These are phyloP conservation scores for Heliopora coerulea DNA, from an alignment of 92 coral and sea anemone species.

Conservation along the genomic window DNA sequence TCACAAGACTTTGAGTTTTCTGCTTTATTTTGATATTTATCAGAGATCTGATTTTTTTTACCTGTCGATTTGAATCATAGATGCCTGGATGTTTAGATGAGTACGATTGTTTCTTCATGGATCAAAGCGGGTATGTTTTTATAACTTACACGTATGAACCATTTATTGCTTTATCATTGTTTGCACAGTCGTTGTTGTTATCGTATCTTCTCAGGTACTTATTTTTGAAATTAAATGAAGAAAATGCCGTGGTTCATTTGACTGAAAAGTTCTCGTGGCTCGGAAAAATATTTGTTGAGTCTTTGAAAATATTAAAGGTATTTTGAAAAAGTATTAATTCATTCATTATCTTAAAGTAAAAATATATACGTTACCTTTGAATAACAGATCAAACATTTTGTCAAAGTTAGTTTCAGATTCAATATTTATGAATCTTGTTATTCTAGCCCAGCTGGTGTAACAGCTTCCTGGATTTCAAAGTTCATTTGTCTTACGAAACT, in stretches of 20 bases:
- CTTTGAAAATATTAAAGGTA: constrained; percentile 40
- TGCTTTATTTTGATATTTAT: not conserved
- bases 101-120: constrained; percentile 58
- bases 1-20: not conserved
- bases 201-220: constrained; percentile 25
- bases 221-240: constrained; percentile 22
- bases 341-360: too few relatives aligned
- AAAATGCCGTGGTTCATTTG: constrained; percentile 39
- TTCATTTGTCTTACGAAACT: constrained; percentile 54
- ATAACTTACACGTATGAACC: too few relatives aligned
- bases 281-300: constrained; percentile 42
- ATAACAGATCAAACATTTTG: not conserved
- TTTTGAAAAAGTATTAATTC: not conserved
- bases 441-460: constrained; percentile 72
- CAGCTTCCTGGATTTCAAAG: constrained; percentile 51
- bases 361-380: too few relatives aligned
- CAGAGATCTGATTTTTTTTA: not conserved
- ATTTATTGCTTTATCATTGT: too few relatives aligned
- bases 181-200: too few relatives aligned
- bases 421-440: not conserved
- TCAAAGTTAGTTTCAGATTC: too few relatives aligned
- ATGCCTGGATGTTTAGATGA: constrained; percentile 51
- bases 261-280: constrained; percentile 67
- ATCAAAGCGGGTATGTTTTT: constrained; percentile 62
- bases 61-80: constrained; percentile 5